Conservation (phyloP, 2,797 vertebrate species). For the Pampus argenteus region DNA sequence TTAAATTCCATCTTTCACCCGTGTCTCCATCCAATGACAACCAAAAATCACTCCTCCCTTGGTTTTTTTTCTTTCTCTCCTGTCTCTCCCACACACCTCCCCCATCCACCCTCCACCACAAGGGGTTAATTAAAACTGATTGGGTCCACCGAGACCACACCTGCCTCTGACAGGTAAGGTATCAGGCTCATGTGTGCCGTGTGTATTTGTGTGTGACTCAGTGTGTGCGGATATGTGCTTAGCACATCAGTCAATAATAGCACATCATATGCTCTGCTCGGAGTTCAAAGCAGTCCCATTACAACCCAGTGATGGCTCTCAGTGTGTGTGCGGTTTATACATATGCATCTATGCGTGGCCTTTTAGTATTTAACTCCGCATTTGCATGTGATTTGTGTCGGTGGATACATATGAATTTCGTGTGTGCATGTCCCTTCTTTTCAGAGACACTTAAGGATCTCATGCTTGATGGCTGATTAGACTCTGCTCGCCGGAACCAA, state of each 20-base stretch:
- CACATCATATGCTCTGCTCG: constrained; percentile 69
- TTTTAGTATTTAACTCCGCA: constrained; percentile 41
- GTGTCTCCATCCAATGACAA: constrained; percentile 42
- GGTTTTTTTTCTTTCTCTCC: constrained; percentile 21
- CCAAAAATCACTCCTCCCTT: constrained; percentile 37
- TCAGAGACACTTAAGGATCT: constrained; percentile 68
- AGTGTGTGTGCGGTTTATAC: constrained; percentile 30
- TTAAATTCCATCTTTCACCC: constrained; percentile 28
- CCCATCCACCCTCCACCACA: constrained; percentile 73
- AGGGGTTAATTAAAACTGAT: constrained; percentile 91
- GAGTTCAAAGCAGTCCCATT: constrained; percentile 56
- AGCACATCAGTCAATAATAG: constrained; percentile 62
- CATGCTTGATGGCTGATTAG: constrained; percentile 74
- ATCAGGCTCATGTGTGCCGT: constrained; percentile 60
- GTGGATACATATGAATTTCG: constrained; percentile 52
- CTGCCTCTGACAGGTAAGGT: constrained; percentile 84
- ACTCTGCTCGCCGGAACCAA: constrained; percentile 73
- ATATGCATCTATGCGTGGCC: constrained; percentile 47
- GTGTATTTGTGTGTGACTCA: constrained; percentile 58
- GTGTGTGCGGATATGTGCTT: constrained; percentile 61
- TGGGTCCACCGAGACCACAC: constrained; percentile 84
- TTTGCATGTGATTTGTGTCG: constrained; percentile 69
- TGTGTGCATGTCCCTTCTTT: constrained; percentile 50
- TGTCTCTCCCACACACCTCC: constrained; percentile 34
- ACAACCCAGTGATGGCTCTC: constrained; percentile 35